Base-by-base conservation (phyloP, 2,113 vertebrate species). In the Merops nubicus region DNA sequence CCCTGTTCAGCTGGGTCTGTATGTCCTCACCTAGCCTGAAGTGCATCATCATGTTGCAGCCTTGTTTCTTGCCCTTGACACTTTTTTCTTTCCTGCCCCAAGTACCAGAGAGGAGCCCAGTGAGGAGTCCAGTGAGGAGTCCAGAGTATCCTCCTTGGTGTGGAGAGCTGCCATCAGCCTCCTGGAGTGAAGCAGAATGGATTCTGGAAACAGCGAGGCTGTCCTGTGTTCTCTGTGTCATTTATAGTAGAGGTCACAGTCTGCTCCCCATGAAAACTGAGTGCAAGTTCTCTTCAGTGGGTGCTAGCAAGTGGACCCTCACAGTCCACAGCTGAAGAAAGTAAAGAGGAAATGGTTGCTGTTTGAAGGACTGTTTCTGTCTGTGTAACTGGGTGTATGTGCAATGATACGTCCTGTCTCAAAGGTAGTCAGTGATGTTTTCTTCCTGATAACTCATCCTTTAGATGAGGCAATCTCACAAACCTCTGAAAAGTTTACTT, bases 401-500 rank as follows among this genome's bases (percentile, higher is more conserved):
- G 64, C 50, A 84, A 75, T 88, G 51, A 88, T 93, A n/a, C n/a
- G n/a, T n/a, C n/a, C 69, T 74, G 31, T 68, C 84, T 90, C 70
- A 80, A 93, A 94, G 38, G 45, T 95, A 78, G 95, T 84, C 34
- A 90, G 18, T 83, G 22, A 64, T 34, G 11, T 22, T 64, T 91
- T 96, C 31, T 86, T 91, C 40, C 38, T 64, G 85, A 79, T 78
- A 78, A 51, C 23, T 79, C 74, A 86, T 74, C 60, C 69, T 95
- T 93, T 89, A 86, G 47, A 53, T 77, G 59, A 85, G 38, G 53
- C 47, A 83, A 77, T 90, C 53, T 77, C 60, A 23, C 3, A 9
- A 89, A 93, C 67, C 31, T 96, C 72, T 83, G 34, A 78, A 42
- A 80, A 73, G 75, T 86, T 83, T 87, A 83, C 34, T 65, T 85